Conservation (phyloP, 2,888 invertebrate genomes). For the Spisula subtruncata region DNA sequence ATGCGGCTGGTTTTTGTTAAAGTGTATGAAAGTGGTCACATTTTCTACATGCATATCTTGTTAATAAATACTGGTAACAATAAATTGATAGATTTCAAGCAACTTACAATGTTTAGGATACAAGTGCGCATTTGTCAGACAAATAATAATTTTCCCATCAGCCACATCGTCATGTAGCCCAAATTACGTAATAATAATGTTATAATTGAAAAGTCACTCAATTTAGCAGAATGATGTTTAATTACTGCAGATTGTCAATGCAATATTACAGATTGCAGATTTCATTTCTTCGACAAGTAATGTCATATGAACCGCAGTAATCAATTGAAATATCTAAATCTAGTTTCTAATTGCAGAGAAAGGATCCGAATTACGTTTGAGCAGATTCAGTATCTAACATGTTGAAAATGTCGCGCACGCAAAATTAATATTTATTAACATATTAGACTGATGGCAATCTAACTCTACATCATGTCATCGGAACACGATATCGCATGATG, state of each 20-base stretch:
- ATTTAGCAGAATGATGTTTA: slow-evolving; percentile 11
- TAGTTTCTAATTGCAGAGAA: neutral
- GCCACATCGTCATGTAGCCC: neutral
- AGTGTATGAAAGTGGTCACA: no score
- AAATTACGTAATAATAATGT: neutral
- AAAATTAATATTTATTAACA: slow-evolving; percentile 22
- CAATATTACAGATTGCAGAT: slow-evolving; percentile 9
- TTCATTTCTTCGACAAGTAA: slow-evolving; percentile 18
- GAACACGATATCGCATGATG: neutral
- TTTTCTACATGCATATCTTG: no score
- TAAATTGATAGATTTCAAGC: neutral
- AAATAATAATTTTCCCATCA: neutral
- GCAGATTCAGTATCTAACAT: neutral
- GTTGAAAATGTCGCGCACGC: slow-evolving; percentile 7
- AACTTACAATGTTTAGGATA: neutral
- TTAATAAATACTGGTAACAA: no score
- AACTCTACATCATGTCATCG: neutral
- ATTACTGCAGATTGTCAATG: neutral
- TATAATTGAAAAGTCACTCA: neutral
- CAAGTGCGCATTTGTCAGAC: neutral
- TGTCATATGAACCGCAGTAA: slow-evolving; percentile 3
- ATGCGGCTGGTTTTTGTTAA: no score
- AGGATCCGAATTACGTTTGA: neutral
- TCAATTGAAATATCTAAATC: slow-evolving; percentile 8
- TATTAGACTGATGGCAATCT: neutral